A percentile compares a stretch with the other conserved stretches of the same genome.
Evolutionary conservation across 2,113 vertebrate genomes (phyloP).

Genomic region (Sitta europaea): DNA sequence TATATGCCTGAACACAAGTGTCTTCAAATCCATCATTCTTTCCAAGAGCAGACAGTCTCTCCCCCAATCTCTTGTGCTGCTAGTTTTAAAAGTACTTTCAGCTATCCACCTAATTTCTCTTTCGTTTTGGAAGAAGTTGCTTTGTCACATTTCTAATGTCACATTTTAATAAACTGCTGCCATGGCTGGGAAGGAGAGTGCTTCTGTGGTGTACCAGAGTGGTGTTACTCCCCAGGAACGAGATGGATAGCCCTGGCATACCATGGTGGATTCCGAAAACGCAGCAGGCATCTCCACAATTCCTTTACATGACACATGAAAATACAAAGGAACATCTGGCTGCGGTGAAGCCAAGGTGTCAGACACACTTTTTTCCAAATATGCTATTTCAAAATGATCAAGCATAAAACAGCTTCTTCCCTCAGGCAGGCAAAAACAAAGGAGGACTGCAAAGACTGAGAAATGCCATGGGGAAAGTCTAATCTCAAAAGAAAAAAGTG

Average conservation of each 20-base stretch:
- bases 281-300: neutral
- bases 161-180: neutral
- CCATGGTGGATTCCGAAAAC: neutral
- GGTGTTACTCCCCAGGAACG: neutral
- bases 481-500: neutral
- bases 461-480: neutral
- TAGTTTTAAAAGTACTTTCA: neutral
- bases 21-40: neutral
- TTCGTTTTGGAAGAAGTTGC: neutral
- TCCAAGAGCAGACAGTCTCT: neutral
- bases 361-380: neutral
- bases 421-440: neutral
- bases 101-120: neutral
- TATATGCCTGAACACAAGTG: neutral
- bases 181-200: neutral
- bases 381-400: neutral
- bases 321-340: neutral
- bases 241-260: neutral
- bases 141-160: neutral
- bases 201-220: neutral
- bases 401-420: constrained; percentile 13
- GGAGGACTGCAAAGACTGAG: neutral
- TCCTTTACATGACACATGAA: neutral
- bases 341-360: neutral
- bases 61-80: neutral